Evolutionary conservation across 2,888 invertebrate species (phyloP).

Genomic region (Pyralis farinalis): DNA sequence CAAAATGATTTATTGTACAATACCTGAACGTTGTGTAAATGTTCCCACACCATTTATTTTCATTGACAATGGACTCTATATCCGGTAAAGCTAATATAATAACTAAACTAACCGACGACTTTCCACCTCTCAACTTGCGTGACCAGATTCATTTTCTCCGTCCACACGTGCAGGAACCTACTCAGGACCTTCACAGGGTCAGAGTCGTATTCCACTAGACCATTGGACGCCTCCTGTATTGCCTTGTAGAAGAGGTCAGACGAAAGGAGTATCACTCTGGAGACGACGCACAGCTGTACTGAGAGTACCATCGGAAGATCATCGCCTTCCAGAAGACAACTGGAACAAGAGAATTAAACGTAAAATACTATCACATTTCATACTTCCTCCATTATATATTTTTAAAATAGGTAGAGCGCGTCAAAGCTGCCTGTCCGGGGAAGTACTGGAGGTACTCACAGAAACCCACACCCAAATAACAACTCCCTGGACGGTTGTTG

Average conservation of each 20-base stretch:
- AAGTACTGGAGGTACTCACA: too few species aligned
- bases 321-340: conserved; percentile 84
- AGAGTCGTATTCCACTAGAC: conserved; percentile 61
- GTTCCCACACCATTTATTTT: too few species aligned
- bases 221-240: conserved; percentile 65
- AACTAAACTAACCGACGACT: conserved; percentile 87
- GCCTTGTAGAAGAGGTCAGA: conserved; percentile 84
- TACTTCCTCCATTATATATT: too few species aligned
- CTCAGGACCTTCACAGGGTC: conserved; percentile 85
- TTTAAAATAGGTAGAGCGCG: too few species aligned
- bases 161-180: conserved; percentile 88
- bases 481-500: too few species aligned
- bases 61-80: too few species aligned
- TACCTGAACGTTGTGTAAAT: too few species aligned
- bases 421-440: too few species aligned
- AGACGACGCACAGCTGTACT: conserved; percentile 88
- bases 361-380: too few species aligned
- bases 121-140: conserved; percentile 91
- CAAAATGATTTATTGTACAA: too few species aligned
- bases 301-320: conserved; percentile 88
- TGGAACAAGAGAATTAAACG: conserved; percentile 43
- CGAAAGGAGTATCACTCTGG: conserved; percentile 88
- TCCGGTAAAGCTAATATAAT: too few species aligned
- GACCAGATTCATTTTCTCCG: conserved; percentile 88
- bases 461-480: too few species aligned